A percentile compares a stretch with the other conserved stretches of the same genome.
Evolutionary conservation across 1,140 invertebrate species (phyloP).

Genomic region (Frieseomelitta varia): DNA sequence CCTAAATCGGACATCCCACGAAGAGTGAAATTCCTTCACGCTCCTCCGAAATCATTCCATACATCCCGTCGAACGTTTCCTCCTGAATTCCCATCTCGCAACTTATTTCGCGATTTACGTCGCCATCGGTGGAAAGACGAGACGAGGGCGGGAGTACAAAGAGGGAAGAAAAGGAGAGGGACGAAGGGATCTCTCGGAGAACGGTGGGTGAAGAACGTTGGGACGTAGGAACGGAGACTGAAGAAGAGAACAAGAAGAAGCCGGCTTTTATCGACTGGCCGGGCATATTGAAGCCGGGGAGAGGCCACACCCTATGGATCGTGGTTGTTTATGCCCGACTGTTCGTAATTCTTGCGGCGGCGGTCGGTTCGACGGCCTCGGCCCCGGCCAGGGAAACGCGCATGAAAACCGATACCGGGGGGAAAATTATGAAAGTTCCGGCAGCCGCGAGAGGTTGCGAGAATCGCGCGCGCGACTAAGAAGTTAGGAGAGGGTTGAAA

Average conservation of each 20-base stretch:
- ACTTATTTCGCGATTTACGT: background rate
- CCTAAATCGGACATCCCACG: no score
- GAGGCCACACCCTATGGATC: background rate
- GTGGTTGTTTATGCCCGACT: background rate
- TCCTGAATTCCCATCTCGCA: background rate
- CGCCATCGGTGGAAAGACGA: background rate
- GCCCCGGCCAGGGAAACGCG: background rate
- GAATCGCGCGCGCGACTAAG: background rate
- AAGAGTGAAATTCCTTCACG: no score
- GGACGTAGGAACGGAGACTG: background rate
- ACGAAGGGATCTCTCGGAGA: no score
- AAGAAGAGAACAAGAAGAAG: background rate
- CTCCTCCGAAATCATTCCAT: no score
- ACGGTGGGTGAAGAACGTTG: rapidly evolving
- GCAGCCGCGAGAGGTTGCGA: background rate
- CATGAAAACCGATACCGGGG: background rate
- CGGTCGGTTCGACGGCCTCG: background rate
- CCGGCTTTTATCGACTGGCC: background rate
- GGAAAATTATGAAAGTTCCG: background rate
- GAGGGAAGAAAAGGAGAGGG: background rate
- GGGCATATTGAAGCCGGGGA: background rate
- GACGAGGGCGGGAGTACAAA: background rate
- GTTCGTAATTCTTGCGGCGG: background rate
- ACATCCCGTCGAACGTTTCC: no score
- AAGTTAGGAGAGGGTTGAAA: background rate